Percentiles rank a stretch among this genome's conserved stretches.
These are phyloP conservation scores for Microcebus murinus DNA, from an alignment of 2,113 vertebrate genomes.

Conservation along the genomic window DNA sequence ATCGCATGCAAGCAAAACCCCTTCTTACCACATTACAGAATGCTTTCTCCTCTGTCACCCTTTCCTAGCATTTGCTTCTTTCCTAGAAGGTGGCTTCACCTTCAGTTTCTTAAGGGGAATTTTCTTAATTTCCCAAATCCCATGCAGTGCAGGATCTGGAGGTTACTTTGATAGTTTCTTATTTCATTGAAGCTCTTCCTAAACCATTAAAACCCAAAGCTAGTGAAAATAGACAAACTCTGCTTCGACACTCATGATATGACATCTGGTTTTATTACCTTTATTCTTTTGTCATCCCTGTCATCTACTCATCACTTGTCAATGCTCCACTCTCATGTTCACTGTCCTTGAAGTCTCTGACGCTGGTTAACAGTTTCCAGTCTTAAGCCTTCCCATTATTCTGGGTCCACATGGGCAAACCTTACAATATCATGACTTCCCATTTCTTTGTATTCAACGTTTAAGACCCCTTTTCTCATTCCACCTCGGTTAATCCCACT, in stretches of 20 bases:
- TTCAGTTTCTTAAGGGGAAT: neutral
- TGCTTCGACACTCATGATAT: neutral
- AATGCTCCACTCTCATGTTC: neutral
- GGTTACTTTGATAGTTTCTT: neutral
- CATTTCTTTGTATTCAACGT: neutral
- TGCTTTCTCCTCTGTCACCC: neutral
- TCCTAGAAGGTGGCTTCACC: neutral
- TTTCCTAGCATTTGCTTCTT: neutral
- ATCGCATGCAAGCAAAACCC: neutral
- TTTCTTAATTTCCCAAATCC: neutral
- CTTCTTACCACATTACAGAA: neutral
- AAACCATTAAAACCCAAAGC: neutral
- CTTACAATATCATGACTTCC: neutral
- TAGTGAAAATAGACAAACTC: neutral
- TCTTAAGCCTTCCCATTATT: neutral
- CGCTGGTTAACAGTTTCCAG: neutral
- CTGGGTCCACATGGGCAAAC: neutral
- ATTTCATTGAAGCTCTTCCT: neutral
- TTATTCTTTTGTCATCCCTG: neutral
- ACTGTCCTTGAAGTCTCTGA: neutral
- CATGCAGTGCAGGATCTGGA: neutral
- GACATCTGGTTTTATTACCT: neutral
- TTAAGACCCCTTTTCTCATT: neutral
- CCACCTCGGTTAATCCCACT: neutral
- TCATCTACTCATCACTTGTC: neutral